A percentile compares a stretch with the other conserved stretches of the same genome.
phyloP scores from a whole-genome alignment of 2,888 invertebrate species.

The Drosophila merina region DNA sequence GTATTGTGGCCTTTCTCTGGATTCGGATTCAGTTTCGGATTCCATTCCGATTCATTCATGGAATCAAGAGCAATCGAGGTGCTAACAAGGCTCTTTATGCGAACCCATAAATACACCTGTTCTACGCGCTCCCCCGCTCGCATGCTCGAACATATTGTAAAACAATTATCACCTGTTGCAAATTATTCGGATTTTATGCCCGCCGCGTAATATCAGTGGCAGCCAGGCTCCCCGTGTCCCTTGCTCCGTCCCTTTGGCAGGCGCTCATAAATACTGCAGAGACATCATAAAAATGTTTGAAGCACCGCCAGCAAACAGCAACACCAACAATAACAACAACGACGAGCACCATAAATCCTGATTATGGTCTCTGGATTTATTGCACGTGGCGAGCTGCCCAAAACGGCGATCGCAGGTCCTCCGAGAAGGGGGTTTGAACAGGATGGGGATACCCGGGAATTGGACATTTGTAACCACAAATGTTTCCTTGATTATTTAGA shows the following conservation, averaged over 20 bases:
- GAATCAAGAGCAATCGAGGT: constrained; percentile 20
- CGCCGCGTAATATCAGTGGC: constrained; percentile 74
- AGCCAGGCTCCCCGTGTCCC: constrained; percentile 44
- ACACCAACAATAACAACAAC: constrained; percentile 55
- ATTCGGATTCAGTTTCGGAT: not conserved
- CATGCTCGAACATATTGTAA: constrained; percentile 67
- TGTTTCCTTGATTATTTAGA: not conserved
- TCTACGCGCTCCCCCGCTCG: constrained; percentile 19
- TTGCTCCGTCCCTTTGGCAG: constrained; percentile 25
- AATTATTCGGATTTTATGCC: constrained; percentile 75
- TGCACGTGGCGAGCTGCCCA: constrained; percentile 55
- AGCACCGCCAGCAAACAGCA: constrained; percentile 66
- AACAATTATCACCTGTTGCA: constrained; percentile 81
- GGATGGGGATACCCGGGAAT: not conserved
- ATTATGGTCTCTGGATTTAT: constrained; percentile 79
- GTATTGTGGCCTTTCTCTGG: not conserved
- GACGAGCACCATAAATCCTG: constrained; percentile 74
- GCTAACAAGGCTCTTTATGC: constrained; percentile 34
- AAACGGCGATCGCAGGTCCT: constrained; percentile 42
- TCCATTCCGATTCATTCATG: constrained; percentile 2
- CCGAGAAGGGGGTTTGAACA: not conserved
- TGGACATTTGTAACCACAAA: constrained; percentile 35
- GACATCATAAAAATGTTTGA: constrained; percentile 80
- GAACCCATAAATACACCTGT: constrained; percentile 50
- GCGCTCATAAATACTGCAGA: constrained; percentile 76